Evolutionary conservation across 2,888 invertebrate species (phyloP).

Genomic region (Spatulosminthurus flaviceps): DNA sequence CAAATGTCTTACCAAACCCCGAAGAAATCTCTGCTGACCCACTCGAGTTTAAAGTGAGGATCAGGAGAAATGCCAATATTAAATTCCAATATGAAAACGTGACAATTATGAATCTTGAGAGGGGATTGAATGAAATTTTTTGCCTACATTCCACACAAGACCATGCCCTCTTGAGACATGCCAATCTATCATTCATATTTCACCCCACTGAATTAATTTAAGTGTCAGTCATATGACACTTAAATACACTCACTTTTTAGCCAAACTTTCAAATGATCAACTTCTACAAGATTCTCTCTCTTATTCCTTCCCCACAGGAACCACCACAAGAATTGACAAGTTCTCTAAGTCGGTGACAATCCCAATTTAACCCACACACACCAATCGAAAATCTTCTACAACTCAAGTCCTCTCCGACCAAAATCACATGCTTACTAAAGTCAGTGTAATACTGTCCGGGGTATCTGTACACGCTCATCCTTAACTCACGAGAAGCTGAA

Average conservation of each 20-base stretch:
- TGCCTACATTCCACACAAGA: not conserved
- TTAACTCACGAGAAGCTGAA: constrained; percentile 22
- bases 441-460: constrained; percentile 4
- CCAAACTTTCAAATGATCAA: constrained; percentile 5
- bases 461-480: constrained; percentile 1
- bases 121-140: not conserved
- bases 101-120: constrained; percentile 4
- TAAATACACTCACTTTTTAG: not conserved
- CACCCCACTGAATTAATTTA: not conserved
- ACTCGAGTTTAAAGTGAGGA: not conserved
- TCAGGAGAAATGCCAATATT: not conserved
- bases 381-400: not conserved
- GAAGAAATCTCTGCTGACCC: not conserved
- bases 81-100: not conserved
- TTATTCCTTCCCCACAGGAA: no score
- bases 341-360: not conserved
- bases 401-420: not conserved
- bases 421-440: not conserved
- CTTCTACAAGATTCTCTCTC: not conserved
- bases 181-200: constrained; percentile 14
- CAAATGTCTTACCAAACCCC: not conserved
- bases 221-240: constrained; percentile 18
- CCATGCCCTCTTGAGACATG: not conserved
- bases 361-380: not conserved
- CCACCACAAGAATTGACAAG: constrained; percentile 8